Evolutionary conservation across 2,888 invertebrate species (phyloP).

Genomic region (Candidula unifasciata): DNA sequence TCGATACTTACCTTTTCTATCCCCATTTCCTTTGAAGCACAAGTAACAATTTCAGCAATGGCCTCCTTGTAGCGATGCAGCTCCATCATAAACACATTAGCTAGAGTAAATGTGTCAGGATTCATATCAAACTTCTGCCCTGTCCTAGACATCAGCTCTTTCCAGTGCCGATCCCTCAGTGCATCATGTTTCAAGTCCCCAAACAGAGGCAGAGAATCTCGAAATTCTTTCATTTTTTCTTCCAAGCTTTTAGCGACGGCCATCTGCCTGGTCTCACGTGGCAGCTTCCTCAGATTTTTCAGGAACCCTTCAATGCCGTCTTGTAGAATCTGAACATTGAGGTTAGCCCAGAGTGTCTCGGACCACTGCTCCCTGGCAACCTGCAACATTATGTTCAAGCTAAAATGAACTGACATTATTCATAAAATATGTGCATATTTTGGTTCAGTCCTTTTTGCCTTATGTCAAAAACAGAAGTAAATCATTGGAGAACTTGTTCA

Average conservation of each 20-base stretch:
- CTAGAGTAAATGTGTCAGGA: conserved; percentile 91
- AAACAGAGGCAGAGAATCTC: conserved; percentile 91
- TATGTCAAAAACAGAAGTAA: too few relatives aligned
- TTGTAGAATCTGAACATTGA: conserved; percentile 88
- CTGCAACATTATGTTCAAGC: conserved; percentile 63
- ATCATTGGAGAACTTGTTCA: too few relatives aligned
- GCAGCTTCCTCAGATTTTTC: conserved; percentile 87
- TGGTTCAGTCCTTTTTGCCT: too few relatives aligned
- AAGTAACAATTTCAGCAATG: conserved; percentile 90
- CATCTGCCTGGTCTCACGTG: conserved; percentile 82
- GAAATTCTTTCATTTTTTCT: conserved; percentile 91
- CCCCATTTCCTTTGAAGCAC: conserved; percentile 92
- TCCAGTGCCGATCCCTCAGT: conserved; percentile 93
- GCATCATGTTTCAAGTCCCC: conserved; percentile 94
- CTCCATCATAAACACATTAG: conserved; percentile 95
- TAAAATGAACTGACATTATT: too few relatives aligned
- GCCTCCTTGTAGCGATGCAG: conserved; percentile 88
- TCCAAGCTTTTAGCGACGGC: conserved; percentile 85
- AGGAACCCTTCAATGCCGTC: conserved; percentile 92
- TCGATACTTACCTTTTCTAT: conserved; percentile 84
- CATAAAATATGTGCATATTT: too few relatives aligned
- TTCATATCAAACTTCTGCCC: conserved; percentile 90
- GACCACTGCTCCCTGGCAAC: conserved; percentile 89
- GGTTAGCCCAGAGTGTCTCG: conserved; percentile 90
- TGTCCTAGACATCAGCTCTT: conserved; percentile 90